Evolutionary conservation across 2,113 vertebrate genomes (phyloP).

Genomic region (Accipiter cooperii): DNA sequence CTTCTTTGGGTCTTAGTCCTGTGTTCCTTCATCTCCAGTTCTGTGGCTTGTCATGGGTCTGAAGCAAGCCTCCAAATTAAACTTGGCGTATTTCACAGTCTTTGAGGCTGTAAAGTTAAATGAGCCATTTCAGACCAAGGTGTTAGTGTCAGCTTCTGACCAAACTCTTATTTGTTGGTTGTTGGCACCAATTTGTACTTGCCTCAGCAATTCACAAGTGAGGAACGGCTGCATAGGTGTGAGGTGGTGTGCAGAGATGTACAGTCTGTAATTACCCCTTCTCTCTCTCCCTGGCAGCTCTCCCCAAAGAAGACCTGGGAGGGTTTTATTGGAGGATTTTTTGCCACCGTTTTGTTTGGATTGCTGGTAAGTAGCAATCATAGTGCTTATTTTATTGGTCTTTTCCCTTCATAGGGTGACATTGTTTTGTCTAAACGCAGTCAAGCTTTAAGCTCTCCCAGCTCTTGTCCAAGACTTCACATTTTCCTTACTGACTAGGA

Average conservation of each 20-base stretch:
- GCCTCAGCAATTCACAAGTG: not conserved
- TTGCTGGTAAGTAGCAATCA: constrained; percentile 78
- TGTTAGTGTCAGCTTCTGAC: not conserved
- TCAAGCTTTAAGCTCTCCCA: not conserved
- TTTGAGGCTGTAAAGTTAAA: not conserved
- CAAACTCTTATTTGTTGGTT: not conserved
- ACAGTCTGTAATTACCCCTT: not conserved
- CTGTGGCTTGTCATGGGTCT: not conserved
- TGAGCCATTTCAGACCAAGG: fast-evolving
- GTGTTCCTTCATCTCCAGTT: not conserved
- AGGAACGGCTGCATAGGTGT: not conserved
- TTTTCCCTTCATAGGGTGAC: not conserved
- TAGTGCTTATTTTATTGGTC: not conserved
- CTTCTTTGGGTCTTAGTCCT: not conserved
- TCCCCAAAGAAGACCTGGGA: constrained; percentile 99
- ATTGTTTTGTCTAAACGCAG: not conserved
- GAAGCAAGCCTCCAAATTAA: not conserved
- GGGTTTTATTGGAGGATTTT: constrained; percentile 96
- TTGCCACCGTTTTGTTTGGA: constrained; percentile 92
- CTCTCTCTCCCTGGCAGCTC: constrained; percentile 72
- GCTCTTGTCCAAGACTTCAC: not conserved
- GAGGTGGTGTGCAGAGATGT: not conserved
- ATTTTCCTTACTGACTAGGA: not conserved
- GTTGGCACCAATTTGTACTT: not conserved
- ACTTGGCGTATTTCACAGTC: not conserved